These are phyloP conservation scores for Andrena bucephala DNA, from an alignment of 2,888 invertebrate genomes.

Conservation along the genomic window DNA sequence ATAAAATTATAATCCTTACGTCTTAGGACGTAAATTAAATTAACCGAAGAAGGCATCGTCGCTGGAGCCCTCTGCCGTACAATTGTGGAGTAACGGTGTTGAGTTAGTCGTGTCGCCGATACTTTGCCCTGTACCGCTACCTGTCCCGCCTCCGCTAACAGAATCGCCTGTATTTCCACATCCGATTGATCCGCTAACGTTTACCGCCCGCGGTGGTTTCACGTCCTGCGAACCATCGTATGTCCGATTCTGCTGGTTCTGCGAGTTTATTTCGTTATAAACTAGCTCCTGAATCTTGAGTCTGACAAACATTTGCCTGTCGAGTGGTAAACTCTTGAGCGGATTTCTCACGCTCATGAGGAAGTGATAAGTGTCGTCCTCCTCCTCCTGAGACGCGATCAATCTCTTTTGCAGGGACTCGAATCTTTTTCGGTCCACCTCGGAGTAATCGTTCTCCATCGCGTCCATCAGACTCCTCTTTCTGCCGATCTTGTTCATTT, in stretches of 20 bases:
- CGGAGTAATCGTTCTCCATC: slow-evolving; percentile 71
- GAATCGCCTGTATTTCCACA: slow-evolving; percentile 9
- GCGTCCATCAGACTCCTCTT: slow-evolving; percentile 73
- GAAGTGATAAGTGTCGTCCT: slow-evolving; percentile 78
- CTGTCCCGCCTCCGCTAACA: slow-evolving; percentile 1
- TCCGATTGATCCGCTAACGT: slow-evolving; percentile 12
- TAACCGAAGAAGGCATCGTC: slow-evolving; percentile 68
- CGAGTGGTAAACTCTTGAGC: slow-evolving; percentile 74
- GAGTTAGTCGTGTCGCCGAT: slow-evolving; percentile 61
- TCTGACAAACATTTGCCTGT: slow-evolving; percentile 77
- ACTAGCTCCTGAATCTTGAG: slow-evolving; percentile 78
- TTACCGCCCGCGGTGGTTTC: slow-evolving; percentile 62
- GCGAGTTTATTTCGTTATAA: slow-evolving; percentile 75
- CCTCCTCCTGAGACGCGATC: slow-evolving; percentile 68
- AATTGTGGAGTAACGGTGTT: slow-evolving; percentile 66
- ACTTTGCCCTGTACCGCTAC: slow-evolving; percentile 38
- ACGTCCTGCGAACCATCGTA: slow-evolving; percentile 69
- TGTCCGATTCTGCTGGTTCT: slow-evolving; percentile 69
- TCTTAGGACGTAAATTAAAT: slow-evolving; percentile 56
- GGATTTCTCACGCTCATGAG: slow-evolving; percentile 78
- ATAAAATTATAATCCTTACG: slow-evolving; percentile 70
- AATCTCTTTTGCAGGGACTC: slow-evolving; percentile 70
- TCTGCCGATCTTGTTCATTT: slow-evolving; percentile 69
- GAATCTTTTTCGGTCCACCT: slow-evolving; percentile 73
- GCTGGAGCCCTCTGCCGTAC: slow-evolving; percentile 66